Evolutionary conservation across 2,113 vertebrate genomes (phyloP).

Genomic region (Trogon melanurus): DNA sequence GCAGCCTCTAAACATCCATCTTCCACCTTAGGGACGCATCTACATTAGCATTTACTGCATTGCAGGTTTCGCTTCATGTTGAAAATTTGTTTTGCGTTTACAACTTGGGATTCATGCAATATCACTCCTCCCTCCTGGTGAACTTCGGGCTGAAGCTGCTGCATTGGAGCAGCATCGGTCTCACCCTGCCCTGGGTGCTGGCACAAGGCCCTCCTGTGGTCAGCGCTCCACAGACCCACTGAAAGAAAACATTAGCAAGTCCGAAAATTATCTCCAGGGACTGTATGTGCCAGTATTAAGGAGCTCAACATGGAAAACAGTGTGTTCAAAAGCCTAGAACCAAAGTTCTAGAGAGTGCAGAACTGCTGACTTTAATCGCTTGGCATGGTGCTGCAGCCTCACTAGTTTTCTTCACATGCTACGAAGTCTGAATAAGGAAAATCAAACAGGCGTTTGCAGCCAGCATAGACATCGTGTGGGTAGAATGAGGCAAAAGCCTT

Average conservation of each 20-base stretch:
- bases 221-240: not conserved
- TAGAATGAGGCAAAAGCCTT: not conserved
- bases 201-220: not conserved
- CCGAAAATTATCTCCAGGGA: not conserved
- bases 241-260: not conserved
- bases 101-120: not conserved
- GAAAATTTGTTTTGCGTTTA: not conserved
- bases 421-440: not conserved
- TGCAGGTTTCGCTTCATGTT: constrained; percentile 1
- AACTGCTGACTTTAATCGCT: not conserved
- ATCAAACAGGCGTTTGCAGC: not conserved
- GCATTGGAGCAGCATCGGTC: not conserved
- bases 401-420: not conserved
- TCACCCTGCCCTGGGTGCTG: not conserved
- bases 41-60: constrained; percentile 15
- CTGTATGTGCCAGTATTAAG: not conserved
- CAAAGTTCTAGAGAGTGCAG: accelerated
- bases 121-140: not conserved
- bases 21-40: not conserved
- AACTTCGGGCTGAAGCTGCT: not conserved
- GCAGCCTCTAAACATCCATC: not conserved
- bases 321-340: not conserved
- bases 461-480: not conserved
- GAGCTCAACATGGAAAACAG: not conserved
- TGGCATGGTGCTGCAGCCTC: not conserved